These are phyloP conservation scores for Cotesia glomerata DNA, from an alignment of 1,140 invertebrate genomes.

Conservation along the genomic window DNA sequence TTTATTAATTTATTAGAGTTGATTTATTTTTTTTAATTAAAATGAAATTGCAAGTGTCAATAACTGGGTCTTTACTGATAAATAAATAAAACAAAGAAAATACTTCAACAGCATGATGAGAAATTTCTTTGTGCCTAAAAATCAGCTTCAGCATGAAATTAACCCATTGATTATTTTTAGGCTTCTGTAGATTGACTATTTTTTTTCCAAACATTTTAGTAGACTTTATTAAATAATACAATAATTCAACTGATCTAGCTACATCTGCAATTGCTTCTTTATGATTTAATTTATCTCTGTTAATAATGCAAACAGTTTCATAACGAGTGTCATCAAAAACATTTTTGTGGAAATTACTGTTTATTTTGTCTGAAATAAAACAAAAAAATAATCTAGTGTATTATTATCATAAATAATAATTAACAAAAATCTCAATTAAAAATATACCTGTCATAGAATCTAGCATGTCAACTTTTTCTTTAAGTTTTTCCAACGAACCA, in stretches of 20 bases:
- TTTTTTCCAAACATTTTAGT: slow-evolving; percentile 1
- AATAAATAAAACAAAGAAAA: background rate
- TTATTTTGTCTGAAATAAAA: slow-evolving; percentile 14
- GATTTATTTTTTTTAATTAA: too few species aligned
- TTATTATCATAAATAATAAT: too few species aligned
- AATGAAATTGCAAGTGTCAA: too few species aligned
- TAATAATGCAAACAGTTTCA: slow-evolving; percentile 71
- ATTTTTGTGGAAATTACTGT: slow-evolving; percentile 55
- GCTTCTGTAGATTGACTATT: background rate
- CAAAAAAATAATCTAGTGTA: too few species aligned
- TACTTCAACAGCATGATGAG: background rate
- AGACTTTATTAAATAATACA: background rate
- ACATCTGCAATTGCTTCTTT: slow-evolving; percentile 72
- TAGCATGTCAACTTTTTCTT: slow-evolving; percentile 54
- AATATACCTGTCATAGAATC: slow-evolving; percentile 51
- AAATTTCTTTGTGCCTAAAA: background rate
- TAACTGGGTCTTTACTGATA: too few species aligned
- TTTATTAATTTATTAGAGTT: too few species aligned
- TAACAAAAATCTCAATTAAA: too few species aligned
- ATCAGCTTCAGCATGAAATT: background rate
- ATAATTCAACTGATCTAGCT: slow-evolving; percentile 65
- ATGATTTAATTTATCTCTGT: slow-evolving; percentile 75
- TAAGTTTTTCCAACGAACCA: slow-evolving; percentile 58
- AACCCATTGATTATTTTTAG: background rate
- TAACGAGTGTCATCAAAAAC: slow-evolving; percentile 62